A percentile compares a stretch with the other conserved stretches of the same genome.
phyloP scores from a whole-genome alignment of 2,113 vertebrate species.

The Pitta sordida region DNA sequence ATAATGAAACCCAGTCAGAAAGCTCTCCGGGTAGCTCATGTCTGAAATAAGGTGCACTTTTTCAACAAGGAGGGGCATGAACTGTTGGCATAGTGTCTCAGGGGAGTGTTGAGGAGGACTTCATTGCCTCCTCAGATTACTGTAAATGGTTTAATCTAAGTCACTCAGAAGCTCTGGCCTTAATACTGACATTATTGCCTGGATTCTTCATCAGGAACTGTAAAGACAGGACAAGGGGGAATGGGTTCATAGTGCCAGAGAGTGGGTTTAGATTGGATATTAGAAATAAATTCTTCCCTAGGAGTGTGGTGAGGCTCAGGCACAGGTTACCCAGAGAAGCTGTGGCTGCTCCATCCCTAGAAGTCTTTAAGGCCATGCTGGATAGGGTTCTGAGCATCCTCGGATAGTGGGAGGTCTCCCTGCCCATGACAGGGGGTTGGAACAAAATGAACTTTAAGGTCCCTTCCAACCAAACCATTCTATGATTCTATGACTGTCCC shows the following conservation, averaged over 20 bases:
- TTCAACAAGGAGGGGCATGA: background rate
- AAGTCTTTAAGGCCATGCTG: background rate
- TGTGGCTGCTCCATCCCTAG: background rate
- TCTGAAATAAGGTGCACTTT: background rate
- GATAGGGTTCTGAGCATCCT: background rate
- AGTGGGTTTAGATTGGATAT: background rate
- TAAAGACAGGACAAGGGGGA: background rate
- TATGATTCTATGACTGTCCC: background rate
- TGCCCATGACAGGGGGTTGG: background rate
- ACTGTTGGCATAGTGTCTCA: background rate
- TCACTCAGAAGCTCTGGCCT: background rate
- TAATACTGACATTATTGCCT: background rate
- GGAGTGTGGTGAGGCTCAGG: background rate
- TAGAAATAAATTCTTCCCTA: background rate
- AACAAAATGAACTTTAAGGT: rapidly evolving
- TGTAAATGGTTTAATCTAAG: background rate
- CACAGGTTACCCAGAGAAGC: background rate
- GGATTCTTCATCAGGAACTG: background rate
- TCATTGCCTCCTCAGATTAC: background rate
- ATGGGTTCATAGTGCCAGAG: background rate
- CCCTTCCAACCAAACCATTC: background rate
- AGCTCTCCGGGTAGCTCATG: background rate
- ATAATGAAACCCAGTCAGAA: background rate
- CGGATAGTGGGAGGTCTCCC: background rate
- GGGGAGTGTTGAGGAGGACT: background rate